Base-by-base conservation (phyloP, 1,140 invertebrate genomes). In the Orius insidiosus region DNA sequence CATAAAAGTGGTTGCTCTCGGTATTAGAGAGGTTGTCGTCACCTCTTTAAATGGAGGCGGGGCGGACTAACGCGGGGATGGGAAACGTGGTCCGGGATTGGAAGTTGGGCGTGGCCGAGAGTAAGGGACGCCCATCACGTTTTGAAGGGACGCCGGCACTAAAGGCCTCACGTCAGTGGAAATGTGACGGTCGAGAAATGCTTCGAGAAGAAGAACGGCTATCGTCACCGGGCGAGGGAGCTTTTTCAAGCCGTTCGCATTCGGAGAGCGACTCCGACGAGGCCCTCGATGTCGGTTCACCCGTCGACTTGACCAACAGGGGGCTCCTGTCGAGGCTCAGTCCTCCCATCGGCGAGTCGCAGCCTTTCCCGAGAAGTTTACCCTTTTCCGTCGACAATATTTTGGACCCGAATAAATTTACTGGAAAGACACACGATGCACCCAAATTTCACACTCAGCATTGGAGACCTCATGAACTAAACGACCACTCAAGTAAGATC, bases 311-410 rank as follows among this genome's bases (percentile, higher is more conserved):
- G 13, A 54, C 56, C 19, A 53, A 45, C 32, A 48, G 49, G 19
- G 30, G 33, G n/a, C 5, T 45, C 24, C 18, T 45, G n/a, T 5
- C 11, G 34, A n/a, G 14, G n/a, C 7, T 15, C 9, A 7, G 15
- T 3, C 5, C 41, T 24, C 9, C 34, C 24, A 8, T 41, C 33
- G 35, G 46, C 38, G 18, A 35, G n/a, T 19, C 41, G 30, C n/a
- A 42, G 19, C 14, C 47, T 32, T 13, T 33, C 13, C 39, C 44
- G 14, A 6, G 15, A 14, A 39, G 74, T 38, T 63, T 86, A 41
- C 79, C 82, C 0, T 92, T 90, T 62, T 88, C 85, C 3, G 85
- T 92, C 4, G 85, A 90, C 62, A 89, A 92, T 59, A 90, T 92
- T 46, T 64, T 92, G 30, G 85, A 89, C 59, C 85, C 85, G 0